These are phyloP conservation scores for Pedetes capensis DNA, from an alignment of 2,113 vertebrate species.

Conservation along the genomic window DNA sequence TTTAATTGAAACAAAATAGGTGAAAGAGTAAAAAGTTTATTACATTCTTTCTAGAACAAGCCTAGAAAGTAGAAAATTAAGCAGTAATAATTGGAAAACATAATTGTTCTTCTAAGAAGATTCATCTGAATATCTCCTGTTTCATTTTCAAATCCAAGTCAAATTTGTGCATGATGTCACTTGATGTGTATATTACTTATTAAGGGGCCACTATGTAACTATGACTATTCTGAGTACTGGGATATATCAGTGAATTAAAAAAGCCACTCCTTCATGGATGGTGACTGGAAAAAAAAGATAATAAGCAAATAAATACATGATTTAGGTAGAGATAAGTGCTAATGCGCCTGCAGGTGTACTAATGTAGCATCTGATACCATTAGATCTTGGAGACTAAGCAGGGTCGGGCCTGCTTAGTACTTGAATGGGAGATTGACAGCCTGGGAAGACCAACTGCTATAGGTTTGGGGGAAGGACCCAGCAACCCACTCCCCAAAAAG, in stretches of 20 bases:
- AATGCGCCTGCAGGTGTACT: no score
- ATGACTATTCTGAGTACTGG: neutral
- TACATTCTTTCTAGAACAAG: neutral
- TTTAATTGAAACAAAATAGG: neutral
- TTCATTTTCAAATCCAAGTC: slow-evolving; percentile 7
- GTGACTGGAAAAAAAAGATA: neutral
- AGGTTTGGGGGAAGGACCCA: no score
- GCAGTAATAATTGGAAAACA: neutral
- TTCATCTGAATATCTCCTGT: neutral
- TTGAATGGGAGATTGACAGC: no score
- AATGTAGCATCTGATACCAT: no score
- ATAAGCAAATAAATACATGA: neutral
- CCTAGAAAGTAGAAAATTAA: neutral
- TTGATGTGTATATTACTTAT: neutral
- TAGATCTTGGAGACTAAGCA: no score
- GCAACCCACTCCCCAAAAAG: no score
- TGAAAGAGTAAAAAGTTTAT: neutral
- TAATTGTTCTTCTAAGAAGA: neutral
- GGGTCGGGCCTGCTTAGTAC: no score
- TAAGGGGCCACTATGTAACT: neutral
- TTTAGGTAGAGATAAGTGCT: neutral
- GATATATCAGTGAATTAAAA: neutral
- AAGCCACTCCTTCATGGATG: neutral
- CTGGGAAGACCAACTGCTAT: no score
- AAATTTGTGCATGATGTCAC: neutral